A percentile compares a stretch with the other conserved stretches of the same genome.
phyloP scores from a whole-genome alignment of 2,113 vertebrate genomes.

The Sorex araneus region DNA sequence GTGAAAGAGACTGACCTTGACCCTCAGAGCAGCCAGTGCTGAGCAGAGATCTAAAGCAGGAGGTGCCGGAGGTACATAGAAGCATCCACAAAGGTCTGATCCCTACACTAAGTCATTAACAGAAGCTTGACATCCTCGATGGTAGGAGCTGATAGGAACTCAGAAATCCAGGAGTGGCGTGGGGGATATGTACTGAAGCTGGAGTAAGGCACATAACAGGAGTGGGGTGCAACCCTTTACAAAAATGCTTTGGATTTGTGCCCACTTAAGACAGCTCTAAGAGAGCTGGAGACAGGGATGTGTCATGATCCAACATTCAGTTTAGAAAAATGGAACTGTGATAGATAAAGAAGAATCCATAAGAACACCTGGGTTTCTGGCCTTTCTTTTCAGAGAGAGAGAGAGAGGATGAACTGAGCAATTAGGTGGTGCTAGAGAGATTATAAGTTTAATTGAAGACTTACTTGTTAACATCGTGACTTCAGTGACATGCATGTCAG shows the following conservation, averaged over 20 bases:
- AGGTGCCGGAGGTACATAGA: accelerated
- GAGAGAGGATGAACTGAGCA: not conserved
- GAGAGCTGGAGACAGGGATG: not conserved
- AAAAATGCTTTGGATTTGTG: not conserved
- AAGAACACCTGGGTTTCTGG: not conserved
- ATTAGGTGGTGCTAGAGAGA: accelerated
- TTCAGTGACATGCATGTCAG: not conserved
- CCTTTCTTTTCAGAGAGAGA: no score
- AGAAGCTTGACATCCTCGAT: not conserved
- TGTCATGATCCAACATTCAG: not conserved
- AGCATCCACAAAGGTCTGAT: not conserved
- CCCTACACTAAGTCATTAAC: not conserved
- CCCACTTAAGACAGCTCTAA: not conserved
- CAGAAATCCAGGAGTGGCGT: accelerated
- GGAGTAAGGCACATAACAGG: not conserved
- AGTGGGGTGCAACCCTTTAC: no score
- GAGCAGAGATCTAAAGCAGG: accelerated
- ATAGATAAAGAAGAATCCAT: not conserved
- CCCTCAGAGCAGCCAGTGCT: no score
- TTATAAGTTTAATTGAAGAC: not conserved
- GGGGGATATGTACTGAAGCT: not conserved
- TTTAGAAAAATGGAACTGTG: not conserved
- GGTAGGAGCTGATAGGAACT: not conserved
- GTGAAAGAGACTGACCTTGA: not conserved
- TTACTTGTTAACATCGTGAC: not conserved